Conservation (phyloP, 2,113 vertebrate species). For the Azemiops feae region DNA sequence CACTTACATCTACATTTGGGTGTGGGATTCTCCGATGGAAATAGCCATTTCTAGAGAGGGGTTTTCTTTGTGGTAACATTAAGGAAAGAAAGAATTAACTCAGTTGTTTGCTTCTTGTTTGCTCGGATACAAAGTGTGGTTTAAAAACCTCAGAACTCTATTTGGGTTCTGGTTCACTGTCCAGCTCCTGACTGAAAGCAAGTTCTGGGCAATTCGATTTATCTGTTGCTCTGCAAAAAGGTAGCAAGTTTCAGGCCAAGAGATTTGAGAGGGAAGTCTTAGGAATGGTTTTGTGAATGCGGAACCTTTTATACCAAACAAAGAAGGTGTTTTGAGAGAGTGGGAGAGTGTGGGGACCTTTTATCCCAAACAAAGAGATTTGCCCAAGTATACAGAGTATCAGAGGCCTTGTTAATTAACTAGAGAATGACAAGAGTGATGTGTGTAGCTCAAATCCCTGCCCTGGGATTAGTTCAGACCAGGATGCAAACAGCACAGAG, state of each 20-base stretch:
- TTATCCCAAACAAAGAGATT: background rate
- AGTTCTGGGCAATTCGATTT: background rate
- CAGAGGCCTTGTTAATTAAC: background rate
- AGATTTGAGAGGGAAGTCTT: background rate
- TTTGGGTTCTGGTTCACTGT: background rate
- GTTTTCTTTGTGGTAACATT: background rate
- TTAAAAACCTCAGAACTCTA: background rate
- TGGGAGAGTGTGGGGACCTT: background rate
- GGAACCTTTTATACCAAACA: background rate
- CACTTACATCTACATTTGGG: background rate
- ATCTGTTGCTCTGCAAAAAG: background rate
- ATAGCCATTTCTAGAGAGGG: background rate
- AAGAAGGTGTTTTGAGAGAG: background rate
- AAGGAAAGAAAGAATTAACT: background rate
- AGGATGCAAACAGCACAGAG: slow-evolving; percentile 1
- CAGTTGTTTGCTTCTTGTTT: background rate
- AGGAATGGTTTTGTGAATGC: too few relatives aligned
- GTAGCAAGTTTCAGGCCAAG: background rate
- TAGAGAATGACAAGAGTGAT: background rate
- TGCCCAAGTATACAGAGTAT: background rate
- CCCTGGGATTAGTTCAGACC: slow-evolving; percentile 1
- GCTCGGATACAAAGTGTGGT: background rate
- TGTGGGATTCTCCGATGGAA: background rate
- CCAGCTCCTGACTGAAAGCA: background rate
- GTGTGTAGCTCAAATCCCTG: background rate